Evolutionary conservation across 2,113 vertebrate species (phyloP), one percentile per base, ranked within the genome.

Genomic region (Peromyscus leucopus): DNA sequence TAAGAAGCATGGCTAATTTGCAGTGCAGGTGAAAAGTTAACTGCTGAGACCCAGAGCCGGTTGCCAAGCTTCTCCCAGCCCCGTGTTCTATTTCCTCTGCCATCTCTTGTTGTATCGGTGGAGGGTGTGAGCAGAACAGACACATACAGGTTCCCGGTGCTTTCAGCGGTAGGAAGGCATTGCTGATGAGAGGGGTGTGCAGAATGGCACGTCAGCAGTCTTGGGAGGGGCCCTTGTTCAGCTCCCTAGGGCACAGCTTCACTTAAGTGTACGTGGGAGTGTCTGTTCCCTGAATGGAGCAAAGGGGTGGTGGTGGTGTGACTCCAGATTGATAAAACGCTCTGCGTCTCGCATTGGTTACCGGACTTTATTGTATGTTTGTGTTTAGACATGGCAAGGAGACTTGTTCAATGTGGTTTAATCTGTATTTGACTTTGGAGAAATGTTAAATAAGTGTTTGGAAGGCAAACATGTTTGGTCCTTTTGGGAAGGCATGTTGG

Each of bases 401-500:
- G 79, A n/a, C 33, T 78, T 33, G 51, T 8, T 93, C 72, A 72
- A 51, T n/a, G 42, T 42, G 94, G 51, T 83, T 80, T 55, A 67
- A 85, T 94, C n/a, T 36, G 0, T 69, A 22, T 74, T 88, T 95
- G 78, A n/a, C 63, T 92, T 85, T 46, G 26, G n/a, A 65, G 82
- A 85, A 31, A 28, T 65, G 36, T 65, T 85, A 42, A 65, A 17
- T 82, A 21, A 39, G 51, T 51, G 5, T 84, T 85, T 31, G 39
- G 26, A 65, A 46, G 15, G 39, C 24, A 65, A 59, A 11, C 61
- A 82, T 61, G 39, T 33, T 76, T 72, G 48, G 57, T 95, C 65
- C 63, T 87, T 92, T 93, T 72, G 85, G 36, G 33, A 94, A 93
- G 63, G 19, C 39, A 67, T 84, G 31, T 82, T 84, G 42, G 79